A percentile compares a stretch with the other conserved stretches of the same genome.
Conservation (phyloP, 2,888 invertebrate genomes). For the Erebia palarica region DNA sequence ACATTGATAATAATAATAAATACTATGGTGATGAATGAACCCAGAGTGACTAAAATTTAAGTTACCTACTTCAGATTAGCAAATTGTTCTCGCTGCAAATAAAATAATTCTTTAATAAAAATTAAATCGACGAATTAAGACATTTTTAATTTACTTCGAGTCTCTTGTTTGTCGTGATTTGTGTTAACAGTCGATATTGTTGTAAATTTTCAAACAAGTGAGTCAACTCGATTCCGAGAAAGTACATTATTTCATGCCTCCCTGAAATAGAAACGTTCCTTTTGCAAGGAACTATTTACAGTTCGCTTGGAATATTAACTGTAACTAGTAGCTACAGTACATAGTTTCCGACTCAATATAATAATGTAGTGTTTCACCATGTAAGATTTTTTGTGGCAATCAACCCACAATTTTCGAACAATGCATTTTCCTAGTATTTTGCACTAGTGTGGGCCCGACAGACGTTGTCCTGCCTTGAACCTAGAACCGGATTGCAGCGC, state of each 20-base stretch:
- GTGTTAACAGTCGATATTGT: slow-evolving; percentile 1
- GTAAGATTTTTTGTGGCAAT: background rate
- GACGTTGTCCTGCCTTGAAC: too few species aligned
- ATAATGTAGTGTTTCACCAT: background rate
- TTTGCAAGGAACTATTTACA: slow-evolving; percentile 16
- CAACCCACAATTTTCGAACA: background rate
- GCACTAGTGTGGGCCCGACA: too few species aligned
- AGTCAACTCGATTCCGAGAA: slow-evolving; percentile 14
- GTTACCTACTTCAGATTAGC: background rate
- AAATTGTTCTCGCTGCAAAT: background rate
- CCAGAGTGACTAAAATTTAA: background rate
- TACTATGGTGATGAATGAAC: background rate
- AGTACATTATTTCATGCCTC: slow-evolving; percentile 14
- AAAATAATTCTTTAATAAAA: background rate
- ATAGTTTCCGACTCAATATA: background rate
- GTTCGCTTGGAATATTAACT: slow-evolving; percentile 3
- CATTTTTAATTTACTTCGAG: background rate
- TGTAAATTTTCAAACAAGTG: slow-evolving; percentile 7
- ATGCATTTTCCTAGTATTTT: background rate
- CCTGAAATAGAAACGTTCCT: slow-evolving; percentile 21
- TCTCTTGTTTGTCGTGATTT: background rate
- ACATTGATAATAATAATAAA: too few species aligned
- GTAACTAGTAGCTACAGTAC: background rate
- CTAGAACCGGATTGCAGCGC: too few species aligned
- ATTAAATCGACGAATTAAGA: background rate